Percentiles rank a stretch among this genome's conserved stretches.
Conservation (phyloP, 2,113 vertebrate genomes). For the Synodontis membranacea region DNA sequence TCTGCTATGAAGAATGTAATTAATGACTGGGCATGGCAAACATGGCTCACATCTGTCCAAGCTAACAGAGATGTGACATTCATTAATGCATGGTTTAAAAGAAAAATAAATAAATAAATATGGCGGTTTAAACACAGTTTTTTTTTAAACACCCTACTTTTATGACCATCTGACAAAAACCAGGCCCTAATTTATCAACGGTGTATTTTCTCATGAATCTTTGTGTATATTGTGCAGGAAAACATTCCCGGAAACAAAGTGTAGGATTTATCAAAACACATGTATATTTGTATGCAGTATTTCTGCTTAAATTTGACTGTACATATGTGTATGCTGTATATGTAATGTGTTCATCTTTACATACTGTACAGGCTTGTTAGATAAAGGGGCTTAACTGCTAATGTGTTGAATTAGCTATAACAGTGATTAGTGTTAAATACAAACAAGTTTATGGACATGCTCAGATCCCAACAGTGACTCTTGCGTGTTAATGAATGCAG, state of each 20-base stretch:
- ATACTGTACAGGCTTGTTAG: background rate
- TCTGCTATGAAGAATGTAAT: background rate
- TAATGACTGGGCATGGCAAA: slow-evolving; percentile 7
- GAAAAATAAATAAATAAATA: too few species aligned
- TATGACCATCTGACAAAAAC: background rate
- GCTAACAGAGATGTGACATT: background rate
- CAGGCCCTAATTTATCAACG: background rate
- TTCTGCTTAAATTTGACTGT: background rate
- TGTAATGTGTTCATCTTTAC: background rate
- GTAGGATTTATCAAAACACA: background rate
- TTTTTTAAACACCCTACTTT: background rate
- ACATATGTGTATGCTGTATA: background rate
- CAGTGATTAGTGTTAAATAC: background rate
- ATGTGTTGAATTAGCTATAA: background rate
- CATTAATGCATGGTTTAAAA: background rate
- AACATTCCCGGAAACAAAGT: background rate
- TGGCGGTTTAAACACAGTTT: background rate
- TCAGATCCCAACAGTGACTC: background rate
- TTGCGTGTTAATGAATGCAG: background rate
- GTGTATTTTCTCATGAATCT: too few species aligned
- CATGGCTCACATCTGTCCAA: background rate
- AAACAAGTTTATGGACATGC: background rate
- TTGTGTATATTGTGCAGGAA: background rate
- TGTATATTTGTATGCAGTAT: background rate
- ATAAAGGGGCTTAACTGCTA: background rate